These are phyloP conservation scores for Potamarius usumacintae DNA, from an alignment of 2,113 vertebrate genomes.

Conservation along the genomic window DNA sequence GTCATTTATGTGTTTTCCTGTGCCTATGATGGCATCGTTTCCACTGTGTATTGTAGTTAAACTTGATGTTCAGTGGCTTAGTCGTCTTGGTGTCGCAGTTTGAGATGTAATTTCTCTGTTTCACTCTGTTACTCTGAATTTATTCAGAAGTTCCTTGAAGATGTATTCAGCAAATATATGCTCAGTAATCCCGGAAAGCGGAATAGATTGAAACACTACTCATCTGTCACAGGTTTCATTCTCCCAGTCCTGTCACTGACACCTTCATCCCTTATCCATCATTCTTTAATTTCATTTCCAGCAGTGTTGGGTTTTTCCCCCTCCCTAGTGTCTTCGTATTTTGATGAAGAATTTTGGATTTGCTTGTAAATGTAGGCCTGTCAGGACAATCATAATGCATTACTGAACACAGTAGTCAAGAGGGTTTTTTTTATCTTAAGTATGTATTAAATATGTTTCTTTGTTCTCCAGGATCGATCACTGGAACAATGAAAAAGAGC, in stretches of 20 bases:
- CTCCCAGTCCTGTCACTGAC: conserved; percentile 6
- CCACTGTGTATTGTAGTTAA: background rate
- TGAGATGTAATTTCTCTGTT: background rate
- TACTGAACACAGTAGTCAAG: background rate
- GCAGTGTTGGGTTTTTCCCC: background rate
- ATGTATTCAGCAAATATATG: background rate
- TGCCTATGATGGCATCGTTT: background rate
- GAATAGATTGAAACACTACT: conserved; percentile 27
- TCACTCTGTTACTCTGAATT: background rate
- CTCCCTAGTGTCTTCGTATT: background rate
- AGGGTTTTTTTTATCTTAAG: too few species aligned
- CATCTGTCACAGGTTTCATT: conserved; percentile 14
- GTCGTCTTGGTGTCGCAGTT: background rate
- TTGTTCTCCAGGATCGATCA: conserved; percentile 73
- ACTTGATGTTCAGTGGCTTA: background rate
- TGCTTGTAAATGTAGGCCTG: conserved; percentile 23
- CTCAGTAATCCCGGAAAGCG: background rate
- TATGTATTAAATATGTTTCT: background rate
- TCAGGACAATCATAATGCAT: background rate
- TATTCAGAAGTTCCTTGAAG: background rate
- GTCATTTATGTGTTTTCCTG: background rate
- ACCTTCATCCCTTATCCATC: conserved; percentile 7
- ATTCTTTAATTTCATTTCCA: conserved; percentile 28
- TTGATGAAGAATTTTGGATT: conserved; percentile 6
- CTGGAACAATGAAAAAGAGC: conserved; percentile 86